Evolutionary conservation across 2,888 invertebrate genomes (phyloP), one percentile per base, ranked within the genome.

Genomic region (Lasioglossum malachurum): DNA sequence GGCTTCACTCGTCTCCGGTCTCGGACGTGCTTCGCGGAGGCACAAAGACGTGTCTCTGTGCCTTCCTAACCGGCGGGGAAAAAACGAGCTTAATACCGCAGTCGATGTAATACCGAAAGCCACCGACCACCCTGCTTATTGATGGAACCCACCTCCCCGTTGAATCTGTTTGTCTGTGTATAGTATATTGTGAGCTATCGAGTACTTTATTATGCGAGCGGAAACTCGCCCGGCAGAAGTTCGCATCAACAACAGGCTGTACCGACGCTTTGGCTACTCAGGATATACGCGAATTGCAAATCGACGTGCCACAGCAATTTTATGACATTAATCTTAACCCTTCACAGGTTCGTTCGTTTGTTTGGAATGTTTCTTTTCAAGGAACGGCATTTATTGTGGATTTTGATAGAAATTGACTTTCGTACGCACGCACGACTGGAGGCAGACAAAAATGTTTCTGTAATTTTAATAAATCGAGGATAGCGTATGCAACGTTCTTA

Each of bases 1-100:
- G 94, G 94, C 94, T 95, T 91, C 93, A 93, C 93, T 93, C 92
- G 90, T 93, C 93, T 92, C 90, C 88, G 88, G 87, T 92, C 89
- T 89, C 88, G 90, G 91, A 94, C 94, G 94, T 94, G 94, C 93
- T 87, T 85, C 89, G 86, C 87, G 91, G 90, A 93, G 31, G 31
- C 31, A 64, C 64, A 31, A 92, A 90, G 88, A 41, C 46, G 71
- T 64, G 38, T 79, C 35, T 57, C 53, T 60, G 35, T 57, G 57
- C 57, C 27, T 27, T 53, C 64, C 41, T 35, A 38, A 49, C 53
- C 31, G 41, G n/a, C 35, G 23, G 69, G 14, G 1, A 57, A 64
- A 57, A 49, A 60, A 74, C 49, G 31, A 16, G 49, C 67, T 77
- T 41, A 23, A 77, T 46, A 19, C 31, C 44, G 8, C 41, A 5